Percentiles rank a stretch among this genome's conserved stretches.
phyloP scores from a whole-genome alignment of 2,797 vertebrate species.

The Sebastes iracundus region DNA sequence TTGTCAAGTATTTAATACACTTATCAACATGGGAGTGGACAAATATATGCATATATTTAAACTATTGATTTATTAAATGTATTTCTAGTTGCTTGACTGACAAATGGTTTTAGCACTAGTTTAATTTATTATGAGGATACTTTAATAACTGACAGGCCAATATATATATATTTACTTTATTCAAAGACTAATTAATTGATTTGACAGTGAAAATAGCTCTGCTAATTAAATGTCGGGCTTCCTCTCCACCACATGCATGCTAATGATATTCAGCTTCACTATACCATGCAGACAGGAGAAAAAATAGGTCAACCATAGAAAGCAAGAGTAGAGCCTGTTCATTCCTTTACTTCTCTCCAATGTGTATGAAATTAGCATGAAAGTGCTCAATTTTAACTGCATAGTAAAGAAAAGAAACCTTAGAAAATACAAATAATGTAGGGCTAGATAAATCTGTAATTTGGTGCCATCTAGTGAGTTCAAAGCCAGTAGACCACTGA shows the following conservation, averaged over 20 bases:
- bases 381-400: not conserved
- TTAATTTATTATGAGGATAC: not conserved
- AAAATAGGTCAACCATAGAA: slow-evolving; percentile 39
- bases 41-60: not conserved
- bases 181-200: not conserved
- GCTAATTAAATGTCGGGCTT: not conserved
- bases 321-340: not conserved
- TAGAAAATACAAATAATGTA: not conserved
- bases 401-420: fast-evolving
- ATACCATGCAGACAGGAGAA: fast-evolving
- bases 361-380: not conserved
- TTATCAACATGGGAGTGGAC: too few relatives aligned
- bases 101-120: not conserved
- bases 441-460: slow-evolving; percentile 11
- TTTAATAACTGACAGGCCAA: not conserved
- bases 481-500: not conserved
- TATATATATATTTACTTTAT: not conserved
- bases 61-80: not conserved
- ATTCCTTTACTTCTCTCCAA: not conserved
- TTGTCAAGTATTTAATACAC: too few relatives aligned
- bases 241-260: not conserved
- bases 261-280: slow-evolving; percentile 12
- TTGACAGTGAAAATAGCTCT: not conserved
- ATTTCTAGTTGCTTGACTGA: not conserved
- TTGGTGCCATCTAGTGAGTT: slow-evolving; percentile 50